Evolutionary conservation across 2,113 vertebrate genomes (phyloP), one percentile per base, ranked within the genome.

Genomic region (Dromas ardeola): DNA sequence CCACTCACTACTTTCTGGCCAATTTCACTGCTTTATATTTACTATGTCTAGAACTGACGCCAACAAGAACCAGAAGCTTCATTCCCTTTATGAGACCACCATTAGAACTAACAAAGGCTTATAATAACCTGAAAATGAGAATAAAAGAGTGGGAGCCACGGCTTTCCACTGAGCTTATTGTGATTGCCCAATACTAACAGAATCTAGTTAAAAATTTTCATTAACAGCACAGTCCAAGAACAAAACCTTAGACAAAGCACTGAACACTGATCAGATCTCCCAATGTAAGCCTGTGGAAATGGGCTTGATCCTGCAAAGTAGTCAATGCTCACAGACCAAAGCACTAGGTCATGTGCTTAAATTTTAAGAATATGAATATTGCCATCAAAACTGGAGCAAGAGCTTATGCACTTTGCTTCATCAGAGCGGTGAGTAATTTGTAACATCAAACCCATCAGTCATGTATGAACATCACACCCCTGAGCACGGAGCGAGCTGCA

Each of bases 391-490:
- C 49, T 79, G 63, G 19, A 45, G 52, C 12, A 67, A 61, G 16
- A 78, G 32, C 13, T 32, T 61, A 5, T 18, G 40, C n/a, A 25
- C 19, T 80, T 36, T 34, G 53, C 27, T 82, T 47, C 36, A n/a
- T 30, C 55, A 69, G 47, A 55, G 55, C 1, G 5, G 71, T 0
- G 3, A 79, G 62, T 52, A 82, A 88, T 49, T 43, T 69, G 43
- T 32, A 66, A 40, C 13, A 49, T 18, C 67, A 82, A 82, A 90
- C 36, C 49, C 62, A 40, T 25, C 19, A 3, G 74, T 47, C 3
- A 0, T 1, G 0, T 40, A 36, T 4, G 23, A 86, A 77, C 16
- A 1, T 32, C 56, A 30, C 56, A 30, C 11, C 49, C 19, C 27
- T 7, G 7, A 59, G 45, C 67, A 40, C 42, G 2, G 3, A 62